Evolutionary conservation across 2,797 vertebrate species (phyloP).

Genomic region (Myripristis murdjan): DNA sequence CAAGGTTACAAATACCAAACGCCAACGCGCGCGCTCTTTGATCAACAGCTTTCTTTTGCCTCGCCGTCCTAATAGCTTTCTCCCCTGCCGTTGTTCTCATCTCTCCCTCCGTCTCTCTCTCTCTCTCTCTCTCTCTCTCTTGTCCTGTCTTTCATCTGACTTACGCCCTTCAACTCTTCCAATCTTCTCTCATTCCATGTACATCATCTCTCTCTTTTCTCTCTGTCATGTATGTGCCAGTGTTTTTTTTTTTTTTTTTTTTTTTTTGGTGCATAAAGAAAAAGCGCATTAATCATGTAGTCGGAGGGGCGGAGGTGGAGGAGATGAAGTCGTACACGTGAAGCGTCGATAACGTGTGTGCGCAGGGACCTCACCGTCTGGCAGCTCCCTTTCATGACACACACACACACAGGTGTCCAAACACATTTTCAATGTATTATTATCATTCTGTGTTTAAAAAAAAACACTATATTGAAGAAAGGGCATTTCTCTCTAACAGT

Average conservation of each 20-base stretch:
- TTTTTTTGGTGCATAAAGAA: constrained; percentile 35
- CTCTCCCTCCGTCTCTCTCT: neutral
- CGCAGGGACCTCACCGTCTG: neutral
- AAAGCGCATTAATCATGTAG: constrained; percentile 30
- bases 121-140: neutral
- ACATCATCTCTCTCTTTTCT: neutral
- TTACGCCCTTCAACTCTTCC: constrained; percentile 10
- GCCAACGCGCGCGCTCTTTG: constrained; percentile 8
- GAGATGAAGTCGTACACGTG: constrained; percentile 14
- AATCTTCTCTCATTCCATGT: neutral
- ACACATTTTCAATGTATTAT: constrained; percentile 1
- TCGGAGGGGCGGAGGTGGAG: constrained; percentile 6
- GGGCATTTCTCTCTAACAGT: too few species aligned
- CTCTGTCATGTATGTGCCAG: neutral
- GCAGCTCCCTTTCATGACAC: neutral
- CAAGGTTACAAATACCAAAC: constrained; percentile 57
- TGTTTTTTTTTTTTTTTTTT: too few species aligned
- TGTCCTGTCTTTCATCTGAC: constrained; percentile 7
- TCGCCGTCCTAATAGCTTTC: constrained; percentile 13
- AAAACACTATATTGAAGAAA: too few species aligned
- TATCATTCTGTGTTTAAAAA: too few species aligned
- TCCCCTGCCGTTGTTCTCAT: neutral
- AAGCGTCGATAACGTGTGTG: constrained; percentile 10
- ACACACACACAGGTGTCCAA: neutral
- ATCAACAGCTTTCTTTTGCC: constrained; percentile 40